Evolutionary conservation across 2,888 invertebrate genomes (phyloP).

Genomic region (Heliconius hortense): DNA sequence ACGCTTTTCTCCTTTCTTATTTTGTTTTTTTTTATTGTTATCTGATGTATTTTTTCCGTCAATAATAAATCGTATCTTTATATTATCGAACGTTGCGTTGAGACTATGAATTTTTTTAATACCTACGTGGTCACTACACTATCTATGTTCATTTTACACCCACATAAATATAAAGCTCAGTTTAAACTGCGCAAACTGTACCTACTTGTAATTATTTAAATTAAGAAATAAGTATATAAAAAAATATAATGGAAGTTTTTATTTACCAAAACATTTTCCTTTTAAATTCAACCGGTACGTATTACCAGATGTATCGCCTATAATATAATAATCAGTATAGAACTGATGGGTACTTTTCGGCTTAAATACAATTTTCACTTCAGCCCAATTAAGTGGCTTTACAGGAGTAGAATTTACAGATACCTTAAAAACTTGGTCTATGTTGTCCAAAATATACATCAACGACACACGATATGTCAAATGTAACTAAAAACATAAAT

Average conservation of each 20-base stretch:
- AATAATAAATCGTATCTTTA: too few relatives aligned
- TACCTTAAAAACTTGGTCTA: slow-evolving; percentile 70
- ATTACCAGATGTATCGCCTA: slow-evolving; percentile 65
- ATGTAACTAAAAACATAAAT: slow-evolving; percentile 52
- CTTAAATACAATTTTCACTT: slow-evolving; percentile 59
- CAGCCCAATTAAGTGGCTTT: slow-evolving; percentile 55
- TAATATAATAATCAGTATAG: slow-evolving; percentile 70
- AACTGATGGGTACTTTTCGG: slow-evolving; percentile 65
- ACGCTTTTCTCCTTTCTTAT: too few relatives aligned
- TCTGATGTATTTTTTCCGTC: too few relatives aligned
- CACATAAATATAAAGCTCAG: neutral
- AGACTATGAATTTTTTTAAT: too few relatives aligned
- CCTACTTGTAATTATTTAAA: neutral
- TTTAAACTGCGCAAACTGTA: neutral
- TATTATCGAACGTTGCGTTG: too few relatives aligned
- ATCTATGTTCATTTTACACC: neutral
- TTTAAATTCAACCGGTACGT: slow-evolving; percentile 63
- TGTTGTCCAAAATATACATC: slow-evolving; percentile 62
- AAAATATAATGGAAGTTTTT: neutral
- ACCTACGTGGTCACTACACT: too few relatives aligned
- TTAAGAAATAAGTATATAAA: neutral
- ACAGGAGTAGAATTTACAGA: slow-evolving; percentile 58
- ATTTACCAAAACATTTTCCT: slow-evolving; percentile 69
- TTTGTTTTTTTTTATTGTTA: too few relatives aligned
- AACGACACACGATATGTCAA: slow-evolving; percentile 64